Percentiles rank a stretch among this genome's conserved stretches.
Conservation (phyloP, 2,113 vertebrate species). For the Egretta garzetta region DNA sequence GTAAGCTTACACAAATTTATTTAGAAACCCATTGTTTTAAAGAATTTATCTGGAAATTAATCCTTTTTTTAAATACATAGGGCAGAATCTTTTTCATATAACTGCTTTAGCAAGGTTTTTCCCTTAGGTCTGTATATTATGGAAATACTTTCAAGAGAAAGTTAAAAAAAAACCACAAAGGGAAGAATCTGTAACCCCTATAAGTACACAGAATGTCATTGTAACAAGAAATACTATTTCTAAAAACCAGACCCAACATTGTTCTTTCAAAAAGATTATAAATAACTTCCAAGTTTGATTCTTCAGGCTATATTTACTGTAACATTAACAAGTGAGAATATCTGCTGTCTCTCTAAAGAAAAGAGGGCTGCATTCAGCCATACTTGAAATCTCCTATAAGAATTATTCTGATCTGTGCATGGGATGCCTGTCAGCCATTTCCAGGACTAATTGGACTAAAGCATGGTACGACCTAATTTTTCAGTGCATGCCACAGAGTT, state of each 20-base stretch:
- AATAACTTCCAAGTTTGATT: neutral
- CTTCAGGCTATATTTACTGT: neutral
- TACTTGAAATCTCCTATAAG: neutral
- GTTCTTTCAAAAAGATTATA: neutral
- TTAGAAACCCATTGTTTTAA: neutral
- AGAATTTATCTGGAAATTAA: neutral
- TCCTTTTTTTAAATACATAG: neutral
- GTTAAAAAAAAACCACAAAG: neutral
- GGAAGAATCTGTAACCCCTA: neutral
- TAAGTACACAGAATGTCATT: neutral
- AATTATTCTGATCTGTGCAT: neutral
- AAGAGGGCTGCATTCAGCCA: neutral
- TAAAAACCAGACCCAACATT: neutral
- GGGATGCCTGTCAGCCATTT: slow-evolving; percentile 4
- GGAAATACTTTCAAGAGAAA: neutral
- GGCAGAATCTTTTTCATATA: neutral
- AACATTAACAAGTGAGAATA: neutral
- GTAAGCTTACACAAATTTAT: neutral
- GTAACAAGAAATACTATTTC: neutral
- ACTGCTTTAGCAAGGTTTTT: neutral
- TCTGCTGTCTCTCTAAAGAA: neutral
- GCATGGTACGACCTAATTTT: slow-evolving; percentile 25
- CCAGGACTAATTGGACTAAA: slow-evolving; percentile 34
- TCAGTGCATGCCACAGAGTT: neutral
- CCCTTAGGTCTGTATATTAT: neutral